Evolutionary conservation across 2,888 invertebrate genomes (phyloP).

Genomic region (Disparrhopalites patrizii): DNA sequence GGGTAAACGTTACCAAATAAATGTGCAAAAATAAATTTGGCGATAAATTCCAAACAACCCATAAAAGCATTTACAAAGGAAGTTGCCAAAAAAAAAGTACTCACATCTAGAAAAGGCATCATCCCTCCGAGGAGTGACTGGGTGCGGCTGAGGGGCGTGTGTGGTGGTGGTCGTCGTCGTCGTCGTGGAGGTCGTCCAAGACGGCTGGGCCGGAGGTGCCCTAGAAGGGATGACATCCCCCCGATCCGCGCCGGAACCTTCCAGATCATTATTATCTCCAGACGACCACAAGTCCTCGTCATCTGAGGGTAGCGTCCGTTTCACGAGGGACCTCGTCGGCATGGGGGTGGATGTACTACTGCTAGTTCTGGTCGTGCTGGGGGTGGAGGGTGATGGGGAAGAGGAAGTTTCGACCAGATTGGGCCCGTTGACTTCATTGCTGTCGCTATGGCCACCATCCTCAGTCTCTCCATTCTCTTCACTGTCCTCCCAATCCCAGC

Average conservation of each 20-base stretch:
- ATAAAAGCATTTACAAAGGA: conserved; percentile 36
- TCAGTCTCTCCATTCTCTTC: conserved; percentile 1
- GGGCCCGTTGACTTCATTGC: conserved; percentile 11
- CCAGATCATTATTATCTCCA: conserved; percentile 24
- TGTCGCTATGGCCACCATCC: background rate
- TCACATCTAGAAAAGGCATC: conserved; percentile 4
- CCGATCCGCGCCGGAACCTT: conserved; percentile 21
- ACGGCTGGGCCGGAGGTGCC: background rate
- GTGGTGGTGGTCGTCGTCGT: background rate
- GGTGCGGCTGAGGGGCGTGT: background rate
- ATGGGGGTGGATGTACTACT: background rate
- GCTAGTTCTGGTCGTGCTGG: background rate
- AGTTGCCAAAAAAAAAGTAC: conserved; percentile 38
- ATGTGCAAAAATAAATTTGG: too few relatives aligned
- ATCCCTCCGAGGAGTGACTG: background rate
- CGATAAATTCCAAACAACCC: too few relatives aligned
- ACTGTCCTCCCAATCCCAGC: background rate
- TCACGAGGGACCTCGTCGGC: background rate
- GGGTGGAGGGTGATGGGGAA: background rate
- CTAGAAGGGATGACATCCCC: background rate
- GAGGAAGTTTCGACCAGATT: conserved; percentile 10
- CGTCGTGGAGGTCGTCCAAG: background rate
- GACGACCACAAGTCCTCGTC: conserved; percentile 44
- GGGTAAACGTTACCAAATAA: background rate
- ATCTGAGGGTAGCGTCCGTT: conserved; percentile 25